phyloP scores from a whole-genome alignment of 2,113 vertebrate genomes.

The Anser cygnoides region DNA sequence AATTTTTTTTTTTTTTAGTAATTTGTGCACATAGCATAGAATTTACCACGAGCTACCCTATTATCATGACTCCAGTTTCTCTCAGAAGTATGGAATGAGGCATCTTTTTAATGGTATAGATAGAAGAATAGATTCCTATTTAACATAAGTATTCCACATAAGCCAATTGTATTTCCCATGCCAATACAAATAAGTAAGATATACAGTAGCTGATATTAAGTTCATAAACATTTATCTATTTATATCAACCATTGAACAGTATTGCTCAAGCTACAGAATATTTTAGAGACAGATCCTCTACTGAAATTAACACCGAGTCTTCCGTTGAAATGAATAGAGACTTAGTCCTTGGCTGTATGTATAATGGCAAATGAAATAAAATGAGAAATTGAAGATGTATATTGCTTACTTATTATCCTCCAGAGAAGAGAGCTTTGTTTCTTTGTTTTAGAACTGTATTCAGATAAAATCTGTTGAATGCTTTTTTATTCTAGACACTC shows the following conservation, averaged over 20 bases:
- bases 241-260: not conserved
- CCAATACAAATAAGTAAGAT: not conserved
- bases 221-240: not conserved
- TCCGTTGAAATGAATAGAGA: not conserved
- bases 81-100: not conserved
- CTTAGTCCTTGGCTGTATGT: not conserved
- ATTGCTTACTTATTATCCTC: not conserved
- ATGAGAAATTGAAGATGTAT: not conserved
- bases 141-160: not conserved
- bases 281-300: not conserved
- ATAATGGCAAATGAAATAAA: not conserved
- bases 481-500: not conserved
- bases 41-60: not conserved
- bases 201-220: not conserved
- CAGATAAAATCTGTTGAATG: not conserved
- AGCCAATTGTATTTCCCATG: not conserved
- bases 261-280: not conserved
- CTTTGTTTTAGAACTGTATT: not conserved
- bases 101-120: not conserved
- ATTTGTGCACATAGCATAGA: not conserved
- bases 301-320: not conserved
- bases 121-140: not conserved
- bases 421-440: fast-evolving
- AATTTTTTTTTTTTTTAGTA: not conserved
- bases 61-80: not conserved